Evolutionary conservation across 2,888 invertebrate species (phyloP).

Genomic region (Phaedon cochleariae): DNA sequence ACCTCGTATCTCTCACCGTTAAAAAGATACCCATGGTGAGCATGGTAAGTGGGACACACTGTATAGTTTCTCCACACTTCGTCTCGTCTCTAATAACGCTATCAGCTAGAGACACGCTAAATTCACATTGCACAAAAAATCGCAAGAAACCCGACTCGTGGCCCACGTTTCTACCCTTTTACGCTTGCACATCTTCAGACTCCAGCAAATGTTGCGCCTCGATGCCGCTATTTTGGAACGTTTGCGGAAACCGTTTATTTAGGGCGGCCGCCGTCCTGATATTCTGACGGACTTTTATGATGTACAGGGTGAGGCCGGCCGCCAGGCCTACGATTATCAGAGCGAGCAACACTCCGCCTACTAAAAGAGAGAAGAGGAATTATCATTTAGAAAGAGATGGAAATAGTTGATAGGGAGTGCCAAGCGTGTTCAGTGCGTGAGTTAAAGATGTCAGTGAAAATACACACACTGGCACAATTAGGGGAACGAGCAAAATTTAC

Average conservation of each 20-base stretch:
- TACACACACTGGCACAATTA: too few relatives aligned
- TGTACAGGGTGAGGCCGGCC: constrained; percentile 54
- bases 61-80: too few relatives aligned
- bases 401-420: not conserved
- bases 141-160: too few relatives aligned
- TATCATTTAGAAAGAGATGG: too few relatives aligned
- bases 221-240: constrained; percentile 54
- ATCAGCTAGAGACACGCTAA: too few relatives aligned
- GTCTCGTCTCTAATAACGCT: too few relatives aligned
- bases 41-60: too few relatives aligned
- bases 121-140: too few relatives aligned
- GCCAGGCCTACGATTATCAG: constrained; percentile 56
- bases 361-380: constrained; percentile 45
- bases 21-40: too few relatives aligned
- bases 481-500: too few relatives aligned
- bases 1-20: too few relatives aligned
- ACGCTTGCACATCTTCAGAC: constrained; percentile 55
- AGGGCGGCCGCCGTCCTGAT: constrained; percentile 59
- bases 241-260: constrained; percentile 60
- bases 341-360: constrained; percentile 55
- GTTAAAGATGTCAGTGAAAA: too few relatives aligned
- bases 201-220: constrained; percentile 61
- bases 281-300: constrained; percentile 59
- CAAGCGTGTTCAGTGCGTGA: not conserved
- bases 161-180: constrained; percentile 5